Percentiles rank a stretch among this genome's conserved stretches.
Evolutionary conservation across 2,888 invertebrate genomes (phyloP).

Genomic region (Cheilosia vulpina): DNA sequence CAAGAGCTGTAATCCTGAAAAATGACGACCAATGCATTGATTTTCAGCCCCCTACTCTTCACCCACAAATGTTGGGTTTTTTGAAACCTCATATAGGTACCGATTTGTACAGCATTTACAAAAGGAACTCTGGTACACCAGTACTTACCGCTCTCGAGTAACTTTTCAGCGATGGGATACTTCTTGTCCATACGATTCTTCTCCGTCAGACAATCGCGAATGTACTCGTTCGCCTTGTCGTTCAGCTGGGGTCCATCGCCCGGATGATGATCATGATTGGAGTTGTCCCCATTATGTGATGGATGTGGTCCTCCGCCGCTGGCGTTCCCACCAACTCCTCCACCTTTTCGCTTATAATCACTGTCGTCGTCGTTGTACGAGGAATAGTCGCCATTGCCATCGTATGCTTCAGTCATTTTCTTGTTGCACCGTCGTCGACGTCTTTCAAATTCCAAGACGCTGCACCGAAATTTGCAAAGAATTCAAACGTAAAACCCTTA

Average conservation of each 20-base stretch:
- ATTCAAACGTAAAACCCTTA: constrained; percentile 43
- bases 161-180: constrained; percentile 88
- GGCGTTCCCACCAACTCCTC: constrained; percentile 79
- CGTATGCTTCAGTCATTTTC: constrained; percentile 83
- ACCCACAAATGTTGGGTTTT: constrained; percentile 32
- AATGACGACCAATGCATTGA: constrained; percentile 69
- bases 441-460: constrained; percentile 62
- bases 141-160: constrained; percentile 89
- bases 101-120: background rate
- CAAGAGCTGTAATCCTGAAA: constrained; percentile 32
- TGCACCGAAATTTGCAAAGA: constrained; percentile 63
- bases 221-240: constrained; percentile 91
- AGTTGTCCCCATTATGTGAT: constrained; percentile 81
- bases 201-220: constrained; percentile 89
- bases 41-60: constrained; percentile 46
- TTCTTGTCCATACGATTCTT: constrained; percentile 88
- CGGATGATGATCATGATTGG: constrained; percentile 78
- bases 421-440: constrained; percentile 70
- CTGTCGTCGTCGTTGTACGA: constrained; percentile 82
- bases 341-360: constrained; percentile 80
- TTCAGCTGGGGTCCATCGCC: constrained; percentile 84
- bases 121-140: background rate
- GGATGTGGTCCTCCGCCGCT: constrained; percentile 74
- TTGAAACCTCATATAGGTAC: constrained; percentile 11
- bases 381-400: constrained; percentile 83